Percentiles rank a stretch among this genome's conserved stretches.
These are phyloP conservation scores for Oasisia sp. DNA, from an alignment of 2,888 invertebrate genomes.

Conservation along the genomic window DNA sequence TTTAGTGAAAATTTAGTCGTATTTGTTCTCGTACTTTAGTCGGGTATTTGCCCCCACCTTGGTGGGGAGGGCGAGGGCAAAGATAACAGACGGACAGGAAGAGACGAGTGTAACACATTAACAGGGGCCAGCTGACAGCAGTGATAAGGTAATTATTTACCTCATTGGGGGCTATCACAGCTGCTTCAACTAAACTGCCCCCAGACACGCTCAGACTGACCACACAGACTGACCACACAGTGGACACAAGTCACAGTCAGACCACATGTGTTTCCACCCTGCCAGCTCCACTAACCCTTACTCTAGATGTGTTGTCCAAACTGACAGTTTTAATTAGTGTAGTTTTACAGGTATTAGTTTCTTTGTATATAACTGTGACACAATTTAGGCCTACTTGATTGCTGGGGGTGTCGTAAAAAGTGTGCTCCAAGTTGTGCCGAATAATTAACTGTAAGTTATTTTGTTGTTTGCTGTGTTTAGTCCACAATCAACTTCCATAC, in stretches of 20 bases:
- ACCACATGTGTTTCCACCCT: neutral
- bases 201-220: neutral
- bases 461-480: no score
- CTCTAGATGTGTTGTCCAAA: neutral
- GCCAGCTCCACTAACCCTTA: neutral
- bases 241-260: neutral
- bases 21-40: no score
- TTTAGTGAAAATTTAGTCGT: no score
- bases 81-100: neutral
- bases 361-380: no score
- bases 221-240: neutral
- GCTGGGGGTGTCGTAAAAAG: no score
- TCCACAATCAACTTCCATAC: no score
- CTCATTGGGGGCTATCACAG: neutral
- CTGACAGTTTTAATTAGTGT: neutral
- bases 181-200: neutral
- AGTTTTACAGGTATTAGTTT: no score
- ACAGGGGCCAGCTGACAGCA: conserved; percentile 6
- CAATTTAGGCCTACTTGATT: no score
- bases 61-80: neutral
- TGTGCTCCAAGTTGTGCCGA: no score
- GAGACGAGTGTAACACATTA: neutral
- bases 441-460: no score
- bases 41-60: no score
- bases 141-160: conserved; percentile 3